Percentiles rank a stretch among this genome's conserved stretches.
phyloP scores from a whole-genome alignment of 92 coral and sea anemone species.

The Zoanthus sansibaricus region DNA sequence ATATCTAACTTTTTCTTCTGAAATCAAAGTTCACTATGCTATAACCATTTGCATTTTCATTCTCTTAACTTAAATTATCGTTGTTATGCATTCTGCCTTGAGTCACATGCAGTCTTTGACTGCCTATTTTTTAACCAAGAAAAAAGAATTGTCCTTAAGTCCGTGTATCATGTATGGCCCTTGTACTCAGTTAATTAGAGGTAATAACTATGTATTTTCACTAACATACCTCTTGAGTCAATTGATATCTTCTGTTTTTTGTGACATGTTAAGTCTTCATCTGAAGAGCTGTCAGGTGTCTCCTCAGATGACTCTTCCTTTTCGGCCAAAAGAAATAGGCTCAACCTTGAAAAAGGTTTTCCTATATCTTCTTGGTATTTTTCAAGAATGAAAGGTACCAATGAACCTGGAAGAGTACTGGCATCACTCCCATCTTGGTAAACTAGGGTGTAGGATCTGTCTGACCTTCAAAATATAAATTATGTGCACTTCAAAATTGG shows the following conservation, averaged over 20 bases:
- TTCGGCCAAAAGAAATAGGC: neutral
- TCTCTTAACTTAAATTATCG: too few relatives aligned
- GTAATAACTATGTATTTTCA: conserved; percentile 3
- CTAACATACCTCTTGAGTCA: conserved; percentile 20
- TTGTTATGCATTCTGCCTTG: too few relatives aligned
- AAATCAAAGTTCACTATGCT: too few relatives aligned
- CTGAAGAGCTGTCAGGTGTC: conserved; percentile 31
- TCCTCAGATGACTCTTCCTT: conserved; percentile 30
- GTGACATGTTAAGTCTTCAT: conserved; percentile 30
- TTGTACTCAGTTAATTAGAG: conserved; percentile 1
- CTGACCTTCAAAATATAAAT: conserved; percentile 25
- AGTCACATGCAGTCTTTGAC: too few relatives aligned
- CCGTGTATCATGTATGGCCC: conserved; percentile 25
- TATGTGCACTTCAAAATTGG: conserved; percentile 28
- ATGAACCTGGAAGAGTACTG: neutral
- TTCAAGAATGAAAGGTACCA: neutral
- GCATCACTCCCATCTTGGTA: conserved; percentile 17
- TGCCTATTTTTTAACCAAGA: too few relatives aligned
- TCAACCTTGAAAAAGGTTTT: conserved; percentile 1
- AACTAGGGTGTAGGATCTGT: conserved; percentile 20
- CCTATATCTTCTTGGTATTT: conserved; percentile 14
- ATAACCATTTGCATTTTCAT: too few relatives aligned
- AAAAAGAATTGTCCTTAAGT: conserved; percentile 23
- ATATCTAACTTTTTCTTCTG: too few relatives aligned
- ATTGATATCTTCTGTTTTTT: conserved; percentile 6